Evolutionary conservation across 2,888 invertebrate species (phyloP), one percentile per base, ranked within the genome.

Genomic region (Lasiommata megera): DNA sequence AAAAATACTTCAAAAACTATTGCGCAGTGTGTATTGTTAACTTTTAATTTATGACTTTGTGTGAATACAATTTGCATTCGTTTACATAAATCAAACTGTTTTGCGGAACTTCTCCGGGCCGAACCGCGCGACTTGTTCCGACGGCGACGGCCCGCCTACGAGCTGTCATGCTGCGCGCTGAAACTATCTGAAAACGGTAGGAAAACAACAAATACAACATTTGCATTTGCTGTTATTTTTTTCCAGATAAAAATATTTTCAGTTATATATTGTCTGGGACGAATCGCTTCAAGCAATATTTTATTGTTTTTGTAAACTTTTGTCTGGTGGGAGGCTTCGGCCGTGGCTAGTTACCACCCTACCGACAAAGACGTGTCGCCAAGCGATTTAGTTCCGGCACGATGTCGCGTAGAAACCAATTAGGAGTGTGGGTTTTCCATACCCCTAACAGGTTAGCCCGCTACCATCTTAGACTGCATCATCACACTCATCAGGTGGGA

Each of bases 61-160:
- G 61, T 57, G 71, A 68, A 72, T 69, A 64, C 61, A 67, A 72
- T 75, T 74, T 72, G 66, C 73, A 73, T 70, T 68, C 62, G 69
- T 75, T 73, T 72, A 67, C 71, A 75, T 75, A 72, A 71, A 70
- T 71, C 66, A 67, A 64, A 66, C 63, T 61, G 67, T 67, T 70
- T 64, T 66, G 67, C 60, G 61, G 63, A 69, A 70, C 66, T 69
- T 64, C 56, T 41, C 38, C 44, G 46, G 11, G 31, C 36, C 11
- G 44, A 43, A 16, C 18, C n/a, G 16, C 31, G 36, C 36, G 37
- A 23, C 46, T 50, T 18, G 50, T 44, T 11, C 18, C 23, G 28
- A 8, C 43, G 12, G 11, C 23, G 43, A 3, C 28, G 12, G n/a
- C 18, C 44, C 28, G 28, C 14, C 44, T 44, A 44, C 44, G 12